phyloP scores from a whole-genome alignment of 2,888 invertebrate genomes.

The Acronicta psi region DNA sequence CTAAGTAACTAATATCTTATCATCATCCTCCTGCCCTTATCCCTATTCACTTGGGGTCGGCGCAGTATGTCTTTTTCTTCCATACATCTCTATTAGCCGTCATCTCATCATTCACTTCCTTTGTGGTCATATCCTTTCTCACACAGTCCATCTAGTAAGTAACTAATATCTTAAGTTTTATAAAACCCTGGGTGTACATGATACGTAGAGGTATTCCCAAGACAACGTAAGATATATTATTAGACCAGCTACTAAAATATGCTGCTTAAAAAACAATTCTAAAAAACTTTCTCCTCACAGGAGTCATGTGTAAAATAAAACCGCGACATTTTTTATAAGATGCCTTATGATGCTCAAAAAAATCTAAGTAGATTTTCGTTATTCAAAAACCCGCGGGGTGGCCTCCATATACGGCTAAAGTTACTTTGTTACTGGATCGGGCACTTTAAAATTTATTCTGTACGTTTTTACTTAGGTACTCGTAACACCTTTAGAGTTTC shows the following conservation, averaged over 20 bases:
- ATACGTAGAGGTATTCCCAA: too few species aligned
- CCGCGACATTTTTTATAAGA: slow-evolving; percentile 75
- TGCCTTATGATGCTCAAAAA: slow-evolving; percentile 79
- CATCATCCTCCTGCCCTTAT: too few species aligned
- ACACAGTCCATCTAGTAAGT: too few species aligned
- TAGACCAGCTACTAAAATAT: neutral
- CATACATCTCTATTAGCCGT: too few species aligned
- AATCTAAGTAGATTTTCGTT: slow-evolving; percentile 69
- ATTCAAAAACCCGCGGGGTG: slow-evolving; percentile 72
- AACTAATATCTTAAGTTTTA: too few species aligned
- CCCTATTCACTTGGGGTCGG: too few species aligned
- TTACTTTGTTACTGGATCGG: slow-evolving; percentile 56
- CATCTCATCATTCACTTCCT: too few species aligned
- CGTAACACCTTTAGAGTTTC: slow-evolving; percentile 43
- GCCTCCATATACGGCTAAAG: slow-evolving; percentile 46
- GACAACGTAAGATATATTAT: too few species aligned
- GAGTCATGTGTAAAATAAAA: slow-evolving; percentile 75
- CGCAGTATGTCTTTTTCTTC: too few species aligned
- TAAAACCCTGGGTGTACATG: too few species aligned
- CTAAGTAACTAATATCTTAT: too few species aligned
- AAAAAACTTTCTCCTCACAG: slow-evolving; percentile 66
- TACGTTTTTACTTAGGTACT: slow-evolving; percentile 43
- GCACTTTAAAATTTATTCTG: slow-evolving; percentile 32
- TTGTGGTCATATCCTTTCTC: too few species aligned
- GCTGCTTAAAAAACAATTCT: slow-evolving; percentile 2